A percentile compares a stretch with the other conserved stretches of the same genome.
Evolutionary conservation across 2,888 invertebrate genomes (phyloP).

Genomic region (Idaea dimidiata): DNA sequence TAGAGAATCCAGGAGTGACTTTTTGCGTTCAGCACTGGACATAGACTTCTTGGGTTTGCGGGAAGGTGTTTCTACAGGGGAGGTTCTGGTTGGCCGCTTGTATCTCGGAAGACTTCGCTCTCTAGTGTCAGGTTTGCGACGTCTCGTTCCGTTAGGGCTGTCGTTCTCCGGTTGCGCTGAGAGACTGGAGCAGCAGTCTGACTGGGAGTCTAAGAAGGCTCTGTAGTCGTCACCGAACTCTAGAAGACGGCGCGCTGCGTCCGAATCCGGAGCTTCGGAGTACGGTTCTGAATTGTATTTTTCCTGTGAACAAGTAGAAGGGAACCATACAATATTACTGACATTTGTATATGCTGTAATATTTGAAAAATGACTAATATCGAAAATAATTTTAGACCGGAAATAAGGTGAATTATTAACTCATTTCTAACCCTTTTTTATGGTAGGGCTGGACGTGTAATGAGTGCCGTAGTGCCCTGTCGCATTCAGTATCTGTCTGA

Average conservation of each 20-base stretch:
- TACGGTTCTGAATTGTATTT: constrained; percentile 95
- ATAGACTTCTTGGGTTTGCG: constrained; percentile 74
- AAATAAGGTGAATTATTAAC: too few relatives aligned
- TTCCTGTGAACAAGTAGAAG: constrained; percentile 80
- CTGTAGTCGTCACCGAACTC: constrained; percentile 96
- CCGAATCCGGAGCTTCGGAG: constrained; percentile 92
- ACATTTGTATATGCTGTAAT: too few relatives aligned
- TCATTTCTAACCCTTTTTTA: too few relatives aligned
- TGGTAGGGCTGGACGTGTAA: too few relatives aligned
- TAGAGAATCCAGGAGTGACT: constrained; percentile 69
- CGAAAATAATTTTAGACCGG: too few relatives aligned
- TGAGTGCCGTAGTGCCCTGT: too few relatives aligned
- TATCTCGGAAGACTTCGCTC: constrained; percentile 62
- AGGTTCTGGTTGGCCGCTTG: constrained; percentile 62
- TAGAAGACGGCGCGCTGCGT: constrained; percentile 89
- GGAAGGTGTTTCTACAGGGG: constrained; percentile 63
- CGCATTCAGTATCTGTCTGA: too few relatives aligned
- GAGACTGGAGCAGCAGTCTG: constrained; percentile 91
- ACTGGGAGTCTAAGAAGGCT: constrained; percentile 93
- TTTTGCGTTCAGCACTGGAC: constrained; percentile 77
- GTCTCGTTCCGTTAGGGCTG: constrained; percentile 60
- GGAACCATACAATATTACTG: not conserved
- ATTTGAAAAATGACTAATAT: too few relatives aligned
- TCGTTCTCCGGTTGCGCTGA: constrained; percentile 83
- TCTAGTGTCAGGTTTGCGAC: constrained; percentile 66